phyloP scores from a whole-genome alignment of 92 coral and sea anemone species.

The Phenganax subtilis region DNA sequence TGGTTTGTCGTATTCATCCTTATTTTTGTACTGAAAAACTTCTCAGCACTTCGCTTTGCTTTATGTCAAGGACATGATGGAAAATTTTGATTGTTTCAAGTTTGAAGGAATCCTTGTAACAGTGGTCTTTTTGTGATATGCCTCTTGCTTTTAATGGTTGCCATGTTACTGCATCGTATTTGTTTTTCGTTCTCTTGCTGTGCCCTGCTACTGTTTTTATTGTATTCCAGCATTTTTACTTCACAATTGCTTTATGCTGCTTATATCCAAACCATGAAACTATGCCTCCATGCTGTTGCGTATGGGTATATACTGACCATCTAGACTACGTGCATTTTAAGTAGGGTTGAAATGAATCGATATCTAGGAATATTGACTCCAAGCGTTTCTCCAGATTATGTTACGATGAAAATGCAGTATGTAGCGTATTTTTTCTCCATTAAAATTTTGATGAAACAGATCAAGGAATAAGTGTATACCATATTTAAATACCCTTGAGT shows the following conservation, averaged over 20 bases:
- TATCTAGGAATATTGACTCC: too few relatives aligned
- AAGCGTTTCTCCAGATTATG: too few relatives aligned
- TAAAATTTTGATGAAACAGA: too few relatives aligned
- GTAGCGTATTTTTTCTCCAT: too few relatives aligned
- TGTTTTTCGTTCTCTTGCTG: background rate
- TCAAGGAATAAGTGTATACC: too few relatives aligned
- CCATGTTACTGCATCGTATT: background rate
- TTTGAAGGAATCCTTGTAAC: background rate
- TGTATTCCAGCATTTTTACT: background rate
- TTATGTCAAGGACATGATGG: background rate
- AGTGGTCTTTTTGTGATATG: background rate
- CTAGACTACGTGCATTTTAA: too few relatives aligned
- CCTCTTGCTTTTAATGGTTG: slow-evolving; percentile 2
- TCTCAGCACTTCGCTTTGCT: background rate
- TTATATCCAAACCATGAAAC: background rate
- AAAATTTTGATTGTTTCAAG: background rate
- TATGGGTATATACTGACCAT: too few relatives aligned
- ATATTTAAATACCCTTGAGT: too few relatives aligned
- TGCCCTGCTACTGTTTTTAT: background rate
- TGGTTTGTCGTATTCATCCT: background rate
- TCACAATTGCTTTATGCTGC: background rate
- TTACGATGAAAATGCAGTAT: too few relatives aligned
- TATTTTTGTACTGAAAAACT: background rate
- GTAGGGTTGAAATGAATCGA: too few relatives aligned
- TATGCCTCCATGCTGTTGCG: too few relatives aligned